phyloP scores from a whole-genome alignment of 2,797 vertebrate species.

The Tadarida brasiliensis region DNA sequence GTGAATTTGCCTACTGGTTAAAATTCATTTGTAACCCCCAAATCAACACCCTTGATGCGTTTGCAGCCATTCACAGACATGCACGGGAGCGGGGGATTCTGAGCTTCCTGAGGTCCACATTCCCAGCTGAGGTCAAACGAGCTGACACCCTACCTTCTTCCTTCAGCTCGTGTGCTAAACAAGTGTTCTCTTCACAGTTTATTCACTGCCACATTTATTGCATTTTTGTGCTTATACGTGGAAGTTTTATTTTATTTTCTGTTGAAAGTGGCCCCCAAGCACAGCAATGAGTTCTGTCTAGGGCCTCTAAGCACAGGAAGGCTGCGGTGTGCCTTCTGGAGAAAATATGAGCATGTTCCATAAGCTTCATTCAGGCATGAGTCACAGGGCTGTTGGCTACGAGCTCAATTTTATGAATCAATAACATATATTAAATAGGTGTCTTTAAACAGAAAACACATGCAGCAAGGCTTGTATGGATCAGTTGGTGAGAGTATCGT shows the following conservation, averaged over 20 bases:
- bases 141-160: not conserved
- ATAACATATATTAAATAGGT: not conserved
- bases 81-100: not conserved
- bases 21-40: not conserved
- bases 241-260: not conserved
- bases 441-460: not conserved
- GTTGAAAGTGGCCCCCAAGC: not conserved
- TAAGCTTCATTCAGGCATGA: not conserved
- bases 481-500: not conserved
- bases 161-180: not conserved
- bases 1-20: not conserved
- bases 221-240: not conserved
- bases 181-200: not conserved
- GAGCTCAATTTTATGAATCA: not conserved
- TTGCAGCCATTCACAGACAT: not conserved
- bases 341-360: not conserved
- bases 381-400: not conserved
- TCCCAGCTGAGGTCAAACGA: not conserved
- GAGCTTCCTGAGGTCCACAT: not conserved
- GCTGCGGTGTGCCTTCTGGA: not conserved
- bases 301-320: not conserved
- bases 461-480: not conserved
- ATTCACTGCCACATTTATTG: not conserved
- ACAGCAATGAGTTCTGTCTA: not conserved
- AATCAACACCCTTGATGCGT: not conserved